Evolutionary conservation across 2,888 invertebrate genomes (phyloP), one percentile per base, ranked within the genome.

Genomic region (Tetramorium bicarinatum): DNA sequence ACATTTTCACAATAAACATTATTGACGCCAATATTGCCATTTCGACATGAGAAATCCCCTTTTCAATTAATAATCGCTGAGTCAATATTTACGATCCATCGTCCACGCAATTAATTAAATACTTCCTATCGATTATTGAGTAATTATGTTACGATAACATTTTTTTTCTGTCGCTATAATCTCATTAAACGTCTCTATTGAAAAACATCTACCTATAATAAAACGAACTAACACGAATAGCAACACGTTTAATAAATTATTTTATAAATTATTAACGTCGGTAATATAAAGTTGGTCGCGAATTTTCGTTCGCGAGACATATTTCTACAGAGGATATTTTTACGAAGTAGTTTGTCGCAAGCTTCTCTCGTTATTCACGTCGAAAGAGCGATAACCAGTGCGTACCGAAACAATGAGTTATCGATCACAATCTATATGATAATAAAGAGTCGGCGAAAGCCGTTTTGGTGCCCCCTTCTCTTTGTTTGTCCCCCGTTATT

Each of bases 381-480:
- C 52, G 64, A 54, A 67, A 82, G 66, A 41, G 62, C 67, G 61
- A 49, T 75, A 59, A 74, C 49, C 49, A 74, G 18, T 67, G 54
- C 49, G 44, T 54, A 75, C 54, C 84, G 75, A 66, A 49, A 62
- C 56, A 62, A 79, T 85, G 56, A 88, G 80, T 90, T 86, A 90
- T 88, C 88, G 85, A 86, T 84, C 85, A 87, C 88, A 88, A 88
- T 89, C 88, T 90, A 92, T 91, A 92, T 90, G 91, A 87, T 91
- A 91, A 90, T 91, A 84, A 84, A 67, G 84, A 87, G 81, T 85
- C 85, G 59, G 84, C 86, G 74, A 80, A 75, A 69, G 56, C 34
- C 75, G 62, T 75, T 80, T 59, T 13, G 62, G 21, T 62, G 49
- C 56, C 82, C 34, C 56, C 41, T 29, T 44, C 21, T 49, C 49